These are phyloP conservation scores for Xiphorhynchus erythropygius DNA, from an alignment of 2,797 vertebrate genomes.

Conservation along the genomic window DNA sequence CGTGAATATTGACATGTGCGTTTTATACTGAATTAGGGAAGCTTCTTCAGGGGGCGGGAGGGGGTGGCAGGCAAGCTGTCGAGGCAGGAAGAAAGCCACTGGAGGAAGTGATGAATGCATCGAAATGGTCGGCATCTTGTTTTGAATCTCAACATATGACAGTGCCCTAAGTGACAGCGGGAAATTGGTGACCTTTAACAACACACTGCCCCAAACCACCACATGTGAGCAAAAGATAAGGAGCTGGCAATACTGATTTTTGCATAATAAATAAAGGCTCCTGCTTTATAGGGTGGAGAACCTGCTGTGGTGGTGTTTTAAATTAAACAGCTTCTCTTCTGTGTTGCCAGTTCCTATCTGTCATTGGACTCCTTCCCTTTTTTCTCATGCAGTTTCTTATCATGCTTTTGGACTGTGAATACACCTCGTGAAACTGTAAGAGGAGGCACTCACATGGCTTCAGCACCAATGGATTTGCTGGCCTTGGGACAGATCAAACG, in stretches of 20 bases:
- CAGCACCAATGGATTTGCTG: neutral
- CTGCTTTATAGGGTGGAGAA: neutral
- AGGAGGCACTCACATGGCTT: neutral
- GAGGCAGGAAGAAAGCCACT: constrained; percentile 78
- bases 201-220: neutral
- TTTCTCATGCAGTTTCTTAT: neutral
- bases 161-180: neutral
- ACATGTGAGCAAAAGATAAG: neutral
- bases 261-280: neutral
- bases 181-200: neutral
- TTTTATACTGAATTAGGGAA: constrained; percentile 55
- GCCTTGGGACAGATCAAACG: neutral
- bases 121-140: constrained; percentile 54
- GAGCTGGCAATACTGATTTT: neutral
- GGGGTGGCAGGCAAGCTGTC: constrained; percentile 67
- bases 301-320: neutral
- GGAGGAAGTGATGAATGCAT: constrained; percentile 86
- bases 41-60: constrained; percentile 43
- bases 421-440: neutral
- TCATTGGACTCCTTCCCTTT: neutral
- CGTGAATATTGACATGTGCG: constrained; percentile 47
- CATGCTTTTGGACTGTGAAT: neutral
- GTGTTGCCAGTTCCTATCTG: neutral
- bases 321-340: neutral
- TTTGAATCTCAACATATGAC: constrained; percentile 45